Conservation (phyloP, 2,797 vertebrate species). For the Petrocephalus sullivani region DNA sequence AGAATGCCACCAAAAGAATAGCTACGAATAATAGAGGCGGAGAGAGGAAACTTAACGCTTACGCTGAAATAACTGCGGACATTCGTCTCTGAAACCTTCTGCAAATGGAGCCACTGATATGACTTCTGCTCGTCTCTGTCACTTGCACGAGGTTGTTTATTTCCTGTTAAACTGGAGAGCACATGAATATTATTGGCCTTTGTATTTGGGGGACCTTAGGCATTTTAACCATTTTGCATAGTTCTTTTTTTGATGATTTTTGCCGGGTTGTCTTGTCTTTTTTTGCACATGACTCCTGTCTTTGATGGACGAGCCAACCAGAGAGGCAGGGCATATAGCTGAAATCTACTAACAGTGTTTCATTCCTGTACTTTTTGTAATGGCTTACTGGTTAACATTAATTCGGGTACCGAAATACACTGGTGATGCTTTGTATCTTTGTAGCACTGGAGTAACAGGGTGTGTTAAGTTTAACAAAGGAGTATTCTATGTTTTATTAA, state of each 20-base stretch:
- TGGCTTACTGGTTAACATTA: not conserved
- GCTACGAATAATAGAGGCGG: not conserved
- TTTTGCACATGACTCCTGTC: not conserved
- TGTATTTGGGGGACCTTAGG: slow-evolving; percentile 1
- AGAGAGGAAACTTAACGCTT: not conserved
- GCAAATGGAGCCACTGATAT: not conserved
- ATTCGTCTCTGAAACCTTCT: not conserved
- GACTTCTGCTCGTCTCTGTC: not conserved
- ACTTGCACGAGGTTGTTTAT: not conserved
- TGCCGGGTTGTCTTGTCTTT: not conserved
- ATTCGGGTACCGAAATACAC: slow-evolving; percentile 20
- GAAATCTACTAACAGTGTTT: not conserved
- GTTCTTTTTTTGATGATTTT: not conserved
- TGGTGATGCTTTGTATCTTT: slow-evolving; percentile 16
- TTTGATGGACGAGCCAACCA: not conserved
- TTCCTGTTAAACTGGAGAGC: not conserved
- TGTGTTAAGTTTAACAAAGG: slow-evolving; percentile 11
- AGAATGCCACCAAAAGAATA: not conserved
- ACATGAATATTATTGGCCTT: not conserved
- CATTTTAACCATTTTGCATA: not conserved
- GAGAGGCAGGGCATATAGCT: not conserved
- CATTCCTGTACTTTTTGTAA: slow-evolving; percentile 18
- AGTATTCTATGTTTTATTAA: slow-evolving; percentile 19
- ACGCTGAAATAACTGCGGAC: not conserved
- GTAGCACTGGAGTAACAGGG: not conserved